Conservation (phyloP, 2,888 invertebrate genomes). For the Eugnorisma glareosa region DNA sequence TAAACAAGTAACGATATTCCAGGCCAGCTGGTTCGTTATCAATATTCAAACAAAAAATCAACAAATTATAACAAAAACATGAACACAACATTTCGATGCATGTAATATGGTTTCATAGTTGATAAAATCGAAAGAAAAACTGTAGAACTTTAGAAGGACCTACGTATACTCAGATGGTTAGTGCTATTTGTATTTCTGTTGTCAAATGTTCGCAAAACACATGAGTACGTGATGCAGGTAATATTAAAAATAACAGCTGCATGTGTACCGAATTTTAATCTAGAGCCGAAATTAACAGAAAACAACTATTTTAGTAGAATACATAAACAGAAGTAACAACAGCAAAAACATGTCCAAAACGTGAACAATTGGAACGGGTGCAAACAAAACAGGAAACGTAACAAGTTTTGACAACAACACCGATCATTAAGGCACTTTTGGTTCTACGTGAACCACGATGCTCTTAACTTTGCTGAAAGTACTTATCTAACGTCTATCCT, state of each 20-base stretch:
- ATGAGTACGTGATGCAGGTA: not conserved
- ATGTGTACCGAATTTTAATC: conserved; percentile 49
- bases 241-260: conserved; percentile 43
- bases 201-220: conserved; percentile 17
- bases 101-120: conserved; percentile 20
- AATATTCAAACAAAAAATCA: conserved; percentile 62
- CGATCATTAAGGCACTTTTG: conserved; percentile 87
- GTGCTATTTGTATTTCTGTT: conserved; percentile 7
- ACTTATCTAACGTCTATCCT: conserved; percentile 54
- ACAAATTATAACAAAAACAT: conserved; percentile 61
- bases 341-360: conserved; percentile 64
- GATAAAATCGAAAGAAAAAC: conserved; percentile 26
- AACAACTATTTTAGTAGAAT: conserved; percentile 55
- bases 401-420: conserved; percentile 82
- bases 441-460: conserved; percentile 66
- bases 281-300: conserved; percentile 60
- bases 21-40: conserved; percentile 63
- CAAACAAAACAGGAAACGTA: conserved; percentile 77
- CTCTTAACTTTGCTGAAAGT: conserved; percentile 49
- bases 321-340: conserved; percentile 58
- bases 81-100: conserved; percentile 65
- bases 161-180: conserved; percentile 10
- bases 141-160: conserved; percentile 52
- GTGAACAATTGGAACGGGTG: conserved; percentile 70
- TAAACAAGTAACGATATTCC: conserved; percentile 37